phyloP scores from a whole-genome alignment of 2,888 invertebrate species.

The Campoplex capitator region DNA sequence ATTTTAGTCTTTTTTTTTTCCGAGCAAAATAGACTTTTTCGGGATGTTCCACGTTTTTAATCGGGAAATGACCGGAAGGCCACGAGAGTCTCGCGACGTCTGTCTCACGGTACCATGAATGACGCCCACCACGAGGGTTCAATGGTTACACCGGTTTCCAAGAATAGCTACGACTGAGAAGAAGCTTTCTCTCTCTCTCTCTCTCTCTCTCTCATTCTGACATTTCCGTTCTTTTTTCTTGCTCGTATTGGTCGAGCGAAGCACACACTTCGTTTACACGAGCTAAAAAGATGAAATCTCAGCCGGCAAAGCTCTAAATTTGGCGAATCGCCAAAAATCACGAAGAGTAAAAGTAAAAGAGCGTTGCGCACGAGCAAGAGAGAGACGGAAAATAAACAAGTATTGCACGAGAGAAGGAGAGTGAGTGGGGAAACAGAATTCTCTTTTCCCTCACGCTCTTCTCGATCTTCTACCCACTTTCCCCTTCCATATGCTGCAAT shows the following conservation, averaged over 20 bases:
- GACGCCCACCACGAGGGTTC: constrained; percentile 70
- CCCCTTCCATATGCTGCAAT: constrained; percentile 53
- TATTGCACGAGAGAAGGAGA: not conserved
- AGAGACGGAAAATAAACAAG: too few relatives aligned
- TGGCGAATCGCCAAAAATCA: constrained; percentile 64
- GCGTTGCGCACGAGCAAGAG: too few relatives aligned
- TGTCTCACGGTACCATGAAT: constrained; percentile 68
- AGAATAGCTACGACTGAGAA: constrained; percentile 69
- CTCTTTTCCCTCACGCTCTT: constrained; percentile 29
- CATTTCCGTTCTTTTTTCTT: not conserved
- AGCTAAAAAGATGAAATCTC: constrained; percentile 42
- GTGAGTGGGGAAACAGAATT: constrained; percentile 18
- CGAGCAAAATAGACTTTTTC: constrained; percentile 5
- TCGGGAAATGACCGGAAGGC: constrained; percentile 59
- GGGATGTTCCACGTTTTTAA: constrained; percentile 14
- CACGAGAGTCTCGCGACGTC: constrained; percentile 26
- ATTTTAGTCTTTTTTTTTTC: constrained; percentile 32
- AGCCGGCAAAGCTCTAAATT: constrained; percentile 55
- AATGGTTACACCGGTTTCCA: constrained; percentile 69
- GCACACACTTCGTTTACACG: constrained; percentile 42
- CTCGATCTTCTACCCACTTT: constrained; percentile 51
- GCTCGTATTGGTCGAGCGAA: constrained; percentile 1
- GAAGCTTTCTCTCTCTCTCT: constrained; percentile 25
- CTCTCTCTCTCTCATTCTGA: not conserved
- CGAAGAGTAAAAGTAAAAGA: constrained; percentile 68